Evolutionary conservation across 2,888 invertebrate genomes (phyloP), one percentile per base, ranked within the genome.

Genomic region (Andrena minutula): DNA sequence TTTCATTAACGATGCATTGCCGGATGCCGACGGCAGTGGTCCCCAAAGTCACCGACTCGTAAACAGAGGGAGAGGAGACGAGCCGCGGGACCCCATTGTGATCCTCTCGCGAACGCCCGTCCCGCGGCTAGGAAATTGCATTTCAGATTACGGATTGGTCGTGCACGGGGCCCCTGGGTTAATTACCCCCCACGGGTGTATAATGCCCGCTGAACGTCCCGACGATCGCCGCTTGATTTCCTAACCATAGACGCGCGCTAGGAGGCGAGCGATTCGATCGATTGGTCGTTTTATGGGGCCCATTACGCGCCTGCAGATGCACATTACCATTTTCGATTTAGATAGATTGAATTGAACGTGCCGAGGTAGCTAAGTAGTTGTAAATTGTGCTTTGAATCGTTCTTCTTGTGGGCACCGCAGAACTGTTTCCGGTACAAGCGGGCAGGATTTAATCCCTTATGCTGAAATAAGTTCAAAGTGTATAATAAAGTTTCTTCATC

Each of bases 1-100:
- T 91, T 91, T 90, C 90, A 90, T 92, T 91, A 91, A 79, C 86
- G 86, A 89, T 88, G 89, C 89, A 89, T 90, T 88, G 89, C 88
- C 84, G 89, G 90, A 91, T 87, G 89, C 88, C 81, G 82, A 66
- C 64, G 69, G 82, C 85, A 82, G 83, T 75, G 86, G 87, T 83
- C 80, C 86, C 85, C 84, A 89, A 90, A 91, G 90, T 91, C 91
- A 90, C 88, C 74, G 47, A 73, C 88, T 87, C 87, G 87, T 88
- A 89, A 88, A 90, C 78, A 70, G 75, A 75, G 8, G 12, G 58
- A 60, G 66, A 84, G 79, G 80, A 74, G 83, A 83, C 84, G 84
- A 82, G 35, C 61, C 58, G 30, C 32, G 64, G 72, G 63, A 65
- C 66, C 65, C 72, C 74, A 84, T 82, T 82, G 79, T 82, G 70